Evolutionary conservation across 2,113 vertebrate genomes (phyloP), one percentile per base, ranked within the genome.

Genomic region (Apteryx mantelli): DNA sequence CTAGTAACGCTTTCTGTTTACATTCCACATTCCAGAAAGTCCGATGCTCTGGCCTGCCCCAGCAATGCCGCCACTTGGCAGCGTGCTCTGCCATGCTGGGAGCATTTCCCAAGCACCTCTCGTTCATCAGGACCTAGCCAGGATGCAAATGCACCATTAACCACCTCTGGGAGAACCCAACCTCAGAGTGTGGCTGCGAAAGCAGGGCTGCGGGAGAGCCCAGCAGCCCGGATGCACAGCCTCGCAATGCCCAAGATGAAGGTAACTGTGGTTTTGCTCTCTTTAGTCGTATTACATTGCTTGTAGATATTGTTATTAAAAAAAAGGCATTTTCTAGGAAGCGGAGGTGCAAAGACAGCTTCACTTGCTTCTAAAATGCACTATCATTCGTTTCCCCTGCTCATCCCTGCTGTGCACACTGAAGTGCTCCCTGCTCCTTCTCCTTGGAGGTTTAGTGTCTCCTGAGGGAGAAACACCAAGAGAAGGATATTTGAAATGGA

Each of bases 1-100:
- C 95, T 96, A 65, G 91, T 91, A 96, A 94, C 93, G 46, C 17
- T 1, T 58, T 69, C 63, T 94, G 94, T 97, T 97, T 96, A 91
- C 97, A 95, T 96, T 95, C 89, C 94, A 95, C 97, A 84, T 97
- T 95, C 96, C 97, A 88, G 85, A 86, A 74, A 16, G 88, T 86
- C 95, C 73, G 13, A 22, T 60, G 87, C 93, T 89, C 58, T 1
- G 3, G 91, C 94, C 95, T 85, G 96, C 83, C 89, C 91, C 78
- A 40, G 96, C 65, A 19, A 34, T 26, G 83, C 92, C 1, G 56
- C 52, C 1, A 6, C 65, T 38, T 1, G 1, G 82, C 69, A 2
- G 6, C n/a, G 12, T 1, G 4, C 74, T 93, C 95, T 65, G 91
- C 89, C 25, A 66, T 76, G 89, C 93, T 64, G 76, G 91, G 89